These are phyloP conservation scores for Tenodera sinensis DNA, from an alignment of 2,888 invertebrate species.

Conservation along the genomic window DNA sequence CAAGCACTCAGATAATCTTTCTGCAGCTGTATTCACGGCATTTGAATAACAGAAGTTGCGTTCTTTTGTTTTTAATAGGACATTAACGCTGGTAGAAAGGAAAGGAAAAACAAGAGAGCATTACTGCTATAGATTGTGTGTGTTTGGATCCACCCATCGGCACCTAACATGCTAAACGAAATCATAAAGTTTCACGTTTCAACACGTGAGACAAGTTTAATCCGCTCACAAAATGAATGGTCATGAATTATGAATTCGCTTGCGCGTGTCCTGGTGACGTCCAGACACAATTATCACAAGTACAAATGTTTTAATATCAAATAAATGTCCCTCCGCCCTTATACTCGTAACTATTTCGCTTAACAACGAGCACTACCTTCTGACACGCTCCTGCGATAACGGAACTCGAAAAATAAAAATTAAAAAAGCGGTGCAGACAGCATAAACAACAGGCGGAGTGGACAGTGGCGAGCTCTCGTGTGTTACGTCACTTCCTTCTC, in stretches of 20 bases:
- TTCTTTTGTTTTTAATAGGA: background rate
- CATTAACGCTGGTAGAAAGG: background rate
- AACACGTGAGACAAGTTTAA: background rate
- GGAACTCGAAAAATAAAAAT: background rate
- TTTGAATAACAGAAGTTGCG: background rate
- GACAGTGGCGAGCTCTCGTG: background rate
- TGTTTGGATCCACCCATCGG: background rate
- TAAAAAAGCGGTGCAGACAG: background rate
- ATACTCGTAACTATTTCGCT: background rate
- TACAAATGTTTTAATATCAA: slow-evolving; percentile 23
- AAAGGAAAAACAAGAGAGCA: background rate
- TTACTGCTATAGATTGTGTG: too few relatives aligned
- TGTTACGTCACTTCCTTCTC: too few relatives aligned
- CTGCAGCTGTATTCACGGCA: background rate
- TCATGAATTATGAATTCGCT: background rate
- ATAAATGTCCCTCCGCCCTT: background rate
- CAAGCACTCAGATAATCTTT: background rate
- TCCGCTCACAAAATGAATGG: background rate
- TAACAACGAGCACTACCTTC: background rate
- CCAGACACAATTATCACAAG: slow-evolving; percentile 16
- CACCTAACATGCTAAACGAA: background rate
- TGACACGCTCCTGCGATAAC: background rate
- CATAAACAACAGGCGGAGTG: background rate
- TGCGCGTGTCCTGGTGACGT: background rate
- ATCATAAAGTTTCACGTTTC: background rate